Conservation (phyloP, 2,888 invertebrate species). For the Schrankia costaestrigalis region DNA sequence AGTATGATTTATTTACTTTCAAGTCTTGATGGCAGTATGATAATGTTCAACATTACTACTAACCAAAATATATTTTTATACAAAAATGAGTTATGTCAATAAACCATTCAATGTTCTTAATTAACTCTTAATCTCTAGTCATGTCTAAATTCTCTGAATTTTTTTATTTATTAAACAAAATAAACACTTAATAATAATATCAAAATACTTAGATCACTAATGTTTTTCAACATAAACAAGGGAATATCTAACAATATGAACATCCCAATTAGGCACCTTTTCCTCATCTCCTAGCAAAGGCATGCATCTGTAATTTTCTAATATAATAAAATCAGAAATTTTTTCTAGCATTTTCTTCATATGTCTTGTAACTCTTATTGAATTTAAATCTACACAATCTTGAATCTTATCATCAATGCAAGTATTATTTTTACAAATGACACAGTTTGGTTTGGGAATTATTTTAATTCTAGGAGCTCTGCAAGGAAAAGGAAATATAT, state of each 20-base stretch:
- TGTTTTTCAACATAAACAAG: slow-evolving; percentile 29
- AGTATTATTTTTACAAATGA: slow-evolving; percentile 30
- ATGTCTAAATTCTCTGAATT: no score
- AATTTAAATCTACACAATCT: slow-evolving; percentile 2
- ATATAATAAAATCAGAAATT: slow-evolving; percentile 43
- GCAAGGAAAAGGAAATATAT: slow-evolving; percentile 55
- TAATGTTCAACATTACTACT: no score
- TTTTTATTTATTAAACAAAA: no score
- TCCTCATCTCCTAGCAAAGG: slow-evolving; percentile 63
- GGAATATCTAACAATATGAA: slow-evolving; percentile 57
- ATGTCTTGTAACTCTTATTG: slow-evolving; percentile 45
- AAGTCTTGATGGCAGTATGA: no score
- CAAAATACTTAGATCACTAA: no score
- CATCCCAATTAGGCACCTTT: slow-evolving; percentile 56
- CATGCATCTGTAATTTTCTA: slow-evolving; percentile 66
- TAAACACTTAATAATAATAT: no score
- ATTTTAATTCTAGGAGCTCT: slow-evolving; percentile 40
- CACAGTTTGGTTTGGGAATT: slow-evolving; percentile 27
- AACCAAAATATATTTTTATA: no score
- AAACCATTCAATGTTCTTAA: no score
- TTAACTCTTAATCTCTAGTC: no score
- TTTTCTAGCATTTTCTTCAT: slow-evolving; percentile 34
- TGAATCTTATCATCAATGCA: slow-evolving; percentile 29
- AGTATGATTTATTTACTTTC: no score
- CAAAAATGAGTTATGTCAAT: no score